Percentiles rank a stretch among this genome's conserved stretches.
Conservation (phyloP, 64 coral and sea anemone genomes). For the Trachythela sp. region DNA sequence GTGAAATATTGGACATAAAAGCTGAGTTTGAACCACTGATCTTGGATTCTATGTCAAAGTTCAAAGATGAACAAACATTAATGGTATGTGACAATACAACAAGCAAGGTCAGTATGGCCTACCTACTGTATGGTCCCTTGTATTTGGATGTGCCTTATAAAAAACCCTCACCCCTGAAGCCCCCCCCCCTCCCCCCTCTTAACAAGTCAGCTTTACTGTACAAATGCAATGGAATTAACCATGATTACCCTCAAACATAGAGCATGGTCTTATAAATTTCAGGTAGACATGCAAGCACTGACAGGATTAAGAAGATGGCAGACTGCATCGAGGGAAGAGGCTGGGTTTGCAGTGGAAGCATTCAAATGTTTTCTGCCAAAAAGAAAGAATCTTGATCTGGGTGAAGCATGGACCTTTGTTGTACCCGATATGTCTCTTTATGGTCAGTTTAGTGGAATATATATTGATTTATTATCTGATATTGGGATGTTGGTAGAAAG, state of each 20-base stretch:
- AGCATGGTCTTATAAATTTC: neutral
- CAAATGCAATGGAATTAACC: no score
- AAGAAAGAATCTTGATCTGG: neutral
- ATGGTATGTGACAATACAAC: constrained; percentile 56
- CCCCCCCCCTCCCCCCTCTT: no score
- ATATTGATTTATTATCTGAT: neutral
- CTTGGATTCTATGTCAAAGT: constrained; percentile 80
- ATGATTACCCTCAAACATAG: no score
- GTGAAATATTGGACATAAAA: constrained; percentile 50
- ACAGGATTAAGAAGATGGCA: neutral
- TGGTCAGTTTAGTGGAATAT: neutral
- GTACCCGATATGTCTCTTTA: neutral
- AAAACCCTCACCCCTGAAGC: no score
- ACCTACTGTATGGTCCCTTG: no score
- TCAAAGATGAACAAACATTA: constrained; percentile 28
- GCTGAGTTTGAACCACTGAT: constrained; percentile 69
- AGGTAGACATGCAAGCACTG: neutral
- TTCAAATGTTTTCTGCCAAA: neutral
- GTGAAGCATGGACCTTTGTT: neutral
- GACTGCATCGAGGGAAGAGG: neutral
- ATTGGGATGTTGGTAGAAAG: neutral
- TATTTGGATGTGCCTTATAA: no score
- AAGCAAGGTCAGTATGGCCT: no score
- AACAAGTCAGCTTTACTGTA: neutral
- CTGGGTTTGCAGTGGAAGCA: neutral